These are phyloP conservation scores for Chromoteleia sp. DNA, from an alignment of 2,888 invertebrate species.

Conservation along the genomic window DNA sequence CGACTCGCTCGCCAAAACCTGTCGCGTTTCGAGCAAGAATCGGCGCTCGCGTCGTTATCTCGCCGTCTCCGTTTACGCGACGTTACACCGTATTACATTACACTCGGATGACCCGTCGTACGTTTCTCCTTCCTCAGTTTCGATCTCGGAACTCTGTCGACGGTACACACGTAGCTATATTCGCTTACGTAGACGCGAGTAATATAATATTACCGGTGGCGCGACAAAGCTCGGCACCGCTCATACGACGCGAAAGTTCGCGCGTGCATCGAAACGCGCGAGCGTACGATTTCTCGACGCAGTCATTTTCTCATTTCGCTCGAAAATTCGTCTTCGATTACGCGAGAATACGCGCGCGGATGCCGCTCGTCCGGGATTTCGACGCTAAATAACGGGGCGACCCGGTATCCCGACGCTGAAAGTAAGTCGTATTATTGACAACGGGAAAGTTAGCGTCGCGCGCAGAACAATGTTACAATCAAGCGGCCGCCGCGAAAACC, in stretches of 20 bases:
- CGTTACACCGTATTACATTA: slow-evolving; percentile 34
- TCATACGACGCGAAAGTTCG: not conserved
- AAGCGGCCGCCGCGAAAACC: slow-evolving; percentile 24
- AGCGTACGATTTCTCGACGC: not conserved
- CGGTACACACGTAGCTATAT: not conserved
- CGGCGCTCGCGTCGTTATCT: slow-evolving; percentile 29
- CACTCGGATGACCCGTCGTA: slow-evolving; percentile 37
- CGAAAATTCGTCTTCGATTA: slow-evolving; percentile 19
- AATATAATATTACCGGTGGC: no score
- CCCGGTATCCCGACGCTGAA: not conserved
- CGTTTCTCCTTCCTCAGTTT: slow-evolving; percentile 42
- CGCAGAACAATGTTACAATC: slow-evolving; percentile 13
- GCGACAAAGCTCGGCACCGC: no score
- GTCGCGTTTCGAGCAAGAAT: not conserved
- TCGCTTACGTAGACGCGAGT: not conserved
- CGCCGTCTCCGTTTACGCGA: slow-evolving; percentile 21
- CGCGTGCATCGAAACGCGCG: slow-evolving; percentile 28
- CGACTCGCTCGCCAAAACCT: not conserved
- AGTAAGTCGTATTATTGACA: slow-evolving; percentile 29
- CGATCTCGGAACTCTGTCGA: slow-evolving; percentile 31
- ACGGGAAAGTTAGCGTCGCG: slow-evolving; percentile 25
- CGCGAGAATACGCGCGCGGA: not conserved
- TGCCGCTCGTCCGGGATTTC: not conserved
- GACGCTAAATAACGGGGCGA: not conserved
- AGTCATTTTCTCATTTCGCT: not conserved